Conservation (phyloP, 2,113 vertebrate species). For the Rattus rattus region DNA sequence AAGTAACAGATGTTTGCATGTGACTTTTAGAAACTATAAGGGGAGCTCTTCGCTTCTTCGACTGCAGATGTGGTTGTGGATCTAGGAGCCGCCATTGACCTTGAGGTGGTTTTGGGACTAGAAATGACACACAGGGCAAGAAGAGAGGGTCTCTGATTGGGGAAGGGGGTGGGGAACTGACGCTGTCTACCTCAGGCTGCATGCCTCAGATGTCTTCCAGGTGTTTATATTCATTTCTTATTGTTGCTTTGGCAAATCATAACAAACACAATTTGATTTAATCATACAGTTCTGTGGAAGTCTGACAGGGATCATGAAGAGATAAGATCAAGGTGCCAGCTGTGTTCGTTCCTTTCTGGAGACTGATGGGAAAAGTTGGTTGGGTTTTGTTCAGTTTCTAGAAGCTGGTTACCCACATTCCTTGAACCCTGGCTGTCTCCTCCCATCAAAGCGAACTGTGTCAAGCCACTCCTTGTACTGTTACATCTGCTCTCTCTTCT, state of each 20-base stretch:
- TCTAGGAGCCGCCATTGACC: neutral
- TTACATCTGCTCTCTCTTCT: neutral
- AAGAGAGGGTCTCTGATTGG: neutral
- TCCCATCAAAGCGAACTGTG: neutral
- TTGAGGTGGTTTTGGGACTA: neutral
- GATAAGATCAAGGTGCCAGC: neutral
- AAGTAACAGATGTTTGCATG: neutral
- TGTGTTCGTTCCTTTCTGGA: neutral
- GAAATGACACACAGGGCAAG: neutral
- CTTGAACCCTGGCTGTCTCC: neutral
- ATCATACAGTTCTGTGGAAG: neutral
- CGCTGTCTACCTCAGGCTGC: neutral
- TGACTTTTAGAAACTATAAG: slow-evolving; percentile 26
- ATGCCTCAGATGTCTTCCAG: neutral
- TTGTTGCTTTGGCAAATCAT: neutral
- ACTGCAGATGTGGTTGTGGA: neutral
- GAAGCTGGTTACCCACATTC: neutral
- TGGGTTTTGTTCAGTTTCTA: slow-evolving; percentile 3
- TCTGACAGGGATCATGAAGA: neutral
- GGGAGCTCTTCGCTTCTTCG: neutral
- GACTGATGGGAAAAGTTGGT: neutral
- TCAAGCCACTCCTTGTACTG: neutral
- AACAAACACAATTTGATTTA: neutral
- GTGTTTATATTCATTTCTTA: neutral
- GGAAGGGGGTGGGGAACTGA: rapidly evolving